phyloP scores from a whole-genome alignment of 2,113 vertebrate genomes.

The Myotis brandtii region DNA sequence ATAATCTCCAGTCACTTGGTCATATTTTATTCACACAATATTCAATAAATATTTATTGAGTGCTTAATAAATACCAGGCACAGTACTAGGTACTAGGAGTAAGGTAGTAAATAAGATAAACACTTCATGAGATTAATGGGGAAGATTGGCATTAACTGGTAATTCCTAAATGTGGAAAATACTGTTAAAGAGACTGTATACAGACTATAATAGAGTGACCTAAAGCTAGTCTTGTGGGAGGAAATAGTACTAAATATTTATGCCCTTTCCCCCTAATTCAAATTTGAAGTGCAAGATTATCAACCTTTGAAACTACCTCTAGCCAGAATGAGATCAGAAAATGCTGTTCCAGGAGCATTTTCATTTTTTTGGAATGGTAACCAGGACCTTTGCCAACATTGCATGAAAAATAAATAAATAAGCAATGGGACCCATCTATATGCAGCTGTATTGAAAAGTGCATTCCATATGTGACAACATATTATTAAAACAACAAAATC shows the following conservation, averaged over 20 bases:
- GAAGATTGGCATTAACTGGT: neutral
- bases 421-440: conserved; percentile 46
- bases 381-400: conserved; percentile 53
- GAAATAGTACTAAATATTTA: neutral
- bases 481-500: conserved; percentile 81
- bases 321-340: conserved; percentile 13
- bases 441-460: conserved; percentile 51
- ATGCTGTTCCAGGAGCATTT: neutral
- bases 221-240: neutral
- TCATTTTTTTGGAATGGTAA: conserved; percentile 10
- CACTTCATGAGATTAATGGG: neutral
- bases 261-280: neutral
- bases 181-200: neutral
- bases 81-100: neutral
- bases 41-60: neutral
- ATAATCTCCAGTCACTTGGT: neutral
- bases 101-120: neutral
- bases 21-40: neutral
- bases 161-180: neutral
- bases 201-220: neutral
- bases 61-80: neutral
- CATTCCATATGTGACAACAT: conserved; percentile 75
- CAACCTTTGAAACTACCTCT: neutral
- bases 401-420: conserved; percentile 34
- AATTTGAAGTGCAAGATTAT: conserved; percentile 27